Conservation (phyloP, 2,888 invertebrate genomes). For the Ommatoiulus sabulosus region DNA sequence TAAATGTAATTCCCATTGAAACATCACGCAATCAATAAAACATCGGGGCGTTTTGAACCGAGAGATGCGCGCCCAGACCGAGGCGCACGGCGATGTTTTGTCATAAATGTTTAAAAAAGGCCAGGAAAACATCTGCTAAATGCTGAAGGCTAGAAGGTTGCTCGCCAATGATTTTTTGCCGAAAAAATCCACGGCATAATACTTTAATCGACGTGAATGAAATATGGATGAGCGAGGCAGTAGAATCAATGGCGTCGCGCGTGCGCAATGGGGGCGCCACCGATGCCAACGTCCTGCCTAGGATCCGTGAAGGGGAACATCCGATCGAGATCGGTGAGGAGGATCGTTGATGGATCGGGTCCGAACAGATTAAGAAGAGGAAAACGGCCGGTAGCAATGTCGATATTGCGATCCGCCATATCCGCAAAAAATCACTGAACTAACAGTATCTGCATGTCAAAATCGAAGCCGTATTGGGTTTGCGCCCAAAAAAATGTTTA, state of each 20-base stretch:
- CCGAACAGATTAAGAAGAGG: too few species aligned
- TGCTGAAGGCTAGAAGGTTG: neutral
- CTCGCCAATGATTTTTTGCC: neutral
- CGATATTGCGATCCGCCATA: neutral
- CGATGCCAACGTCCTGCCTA: neutral
- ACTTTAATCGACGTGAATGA: conserved; percentile 1
- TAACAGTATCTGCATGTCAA: neutral
- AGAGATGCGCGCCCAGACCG: too few species aligned
- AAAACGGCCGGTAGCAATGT: too few species aligned
- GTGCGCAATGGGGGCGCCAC: neutral
- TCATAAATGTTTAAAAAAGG: neutral
- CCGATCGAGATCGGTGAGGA: too few species aligned
- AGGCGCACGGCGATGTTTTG: neutral
- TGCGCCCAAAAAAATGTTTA: neutral
- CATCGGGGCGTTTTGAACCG: neutral
- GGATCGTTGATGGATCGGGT: too few species aligned
- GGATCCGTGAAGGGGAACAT: neutral
- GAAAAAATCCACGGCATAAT: neutral
- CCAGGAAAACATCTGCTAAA: neutral
- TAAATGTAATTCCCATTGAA: neutral
- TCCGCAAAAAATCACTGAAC: neutral
- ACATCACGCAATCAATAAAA: neutral
- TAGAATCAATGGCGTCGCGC: neutral
- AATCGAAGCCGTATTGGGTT: neutral
- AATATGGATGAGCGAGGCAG: neutral